Base-by-base conservation (phyloP, 2,888 invertebrate species). In the Exocentrus adspersus region DNA sequence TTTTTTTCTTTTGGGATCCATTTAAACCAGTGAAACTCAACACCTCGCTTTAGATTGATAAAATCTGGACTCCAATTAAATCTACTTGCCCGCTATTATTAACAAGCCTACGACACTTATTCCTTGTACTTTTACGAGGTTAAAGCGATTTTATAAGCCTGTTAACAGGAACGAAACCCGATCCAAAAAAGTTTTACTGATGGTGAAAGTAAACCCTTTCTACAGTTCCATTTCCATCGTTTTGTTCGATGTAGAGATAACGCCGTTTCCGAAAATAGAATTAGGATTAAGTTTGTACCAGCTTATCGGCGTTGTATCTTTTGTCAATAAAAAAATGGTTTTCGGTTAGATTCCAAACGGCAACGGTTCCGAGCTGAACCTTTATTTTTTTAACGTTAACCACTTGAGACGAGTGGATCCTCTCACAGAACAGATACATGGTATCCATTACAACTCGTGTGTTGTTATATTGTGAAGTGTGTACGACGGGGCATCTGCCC, bases 401-500 rank as follows among this genome's bases (percentile, higher is more conserved):
- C 61, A 64, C 67, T 67, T 56, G 30, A 67, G 43, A 62, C 50
- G 52, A 64, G 58, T 60, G 54, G 62, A 50, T 45, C 56, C 24
- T 17, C 48, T 48, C 24, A 56, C 53, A 65, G 48, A 28, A 65
- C 21, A 65, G 61, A 67, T 62, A 67, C 60, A 67, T 17, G 65
- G 65, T 72, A 72, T 71, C 68, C 66, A 70, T 72, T 72, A 67
- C 71, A 67, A 68, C 64, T 70, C 68, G 70, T 69, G 66, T 62
- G 68, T 72, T 71, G 65, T 72, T 71, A 65, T 71, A 66, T 61
- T 60, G 67, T 68, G 68, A 68, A 70, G 69, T 71, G 58, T 64
- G 62, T 62, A 56, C 67, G 64, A 65, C 67, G 64, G 66, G 71
- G 71, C 72, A 72, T 72, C 71, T 72, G 72, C 70, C 65, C 57